These are phyloP conservation scores for Characodon lateralis DNA, from an alignment of 2,797 vertebrate species.

Conservation along the genomic window DNA sequence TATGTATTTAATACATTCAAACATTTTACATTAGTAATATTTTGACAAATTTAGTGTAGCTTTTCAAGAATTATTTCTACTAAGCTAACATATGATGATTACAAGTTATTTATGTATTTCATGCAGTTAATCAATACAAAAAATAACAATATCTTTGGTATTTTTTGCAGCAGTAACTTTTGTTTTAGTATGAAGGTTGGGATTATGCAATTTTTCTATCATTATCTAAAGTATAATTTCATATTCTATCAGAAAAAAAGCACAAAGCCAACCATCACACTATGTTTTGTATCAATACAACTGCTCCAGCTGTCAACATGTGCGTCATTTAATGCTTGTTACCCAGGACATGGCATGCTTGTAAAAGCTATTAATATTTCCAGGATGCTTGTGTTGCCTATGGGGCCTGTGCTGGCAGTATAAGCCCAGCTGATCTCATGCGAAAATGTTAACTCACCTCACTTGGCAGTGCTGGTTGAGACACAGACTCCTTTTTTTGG, in stretches of 20 bases:
- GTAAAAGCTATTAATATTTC: slow-evolving; percentile 83
- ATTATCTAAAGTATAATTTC: not conserved
- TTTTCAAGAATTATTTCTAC: too few relatives aligned
- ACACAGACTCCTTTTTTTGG: slow-evolving; percentile 47
- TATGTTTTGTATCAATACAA: slow-evolving; percentile 31
- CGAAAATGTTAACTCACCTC: slow-evolving; percentile 77
- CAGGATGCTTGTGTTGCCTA: slow-evolving; percentile 70
- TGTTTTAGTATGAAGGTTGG: not conserved
- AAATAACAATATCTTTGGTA: not conserved
- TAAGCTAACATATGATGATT: too few relatives aligned
- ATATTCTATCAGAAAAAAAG: not conserved
- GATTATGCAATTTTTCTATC: not conserved
- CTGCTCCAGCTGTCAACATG: slow-evolving; percentile 56
- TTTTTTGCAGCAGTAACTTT: not conserved
- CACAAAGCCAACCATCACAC: not conserved
- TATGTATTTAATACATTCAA: not conserved
- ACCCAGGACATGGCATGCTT: slow-evolving; percentile 64
- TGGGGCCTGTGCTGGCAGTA: slow-evolving; percentile 66
- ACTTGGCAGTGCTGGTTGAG: slow-evolving; percentile 34
- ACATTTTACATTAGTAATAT: not conserved
- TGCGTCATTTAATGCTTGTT: slow-evolving; percentile 66
- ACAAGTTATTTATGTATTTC: not conserved
- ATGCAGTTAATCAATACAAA: not conserved
- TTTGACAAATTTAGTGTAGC: not conserved
- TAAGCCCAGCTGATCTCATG: slow-evolving; percentile 81